Evolutionary conservation across 2,797 vertebrate species (phyloP), one percentile per base, ranked within the genome.

Genomic region (Nothura maculosa): DNA sequence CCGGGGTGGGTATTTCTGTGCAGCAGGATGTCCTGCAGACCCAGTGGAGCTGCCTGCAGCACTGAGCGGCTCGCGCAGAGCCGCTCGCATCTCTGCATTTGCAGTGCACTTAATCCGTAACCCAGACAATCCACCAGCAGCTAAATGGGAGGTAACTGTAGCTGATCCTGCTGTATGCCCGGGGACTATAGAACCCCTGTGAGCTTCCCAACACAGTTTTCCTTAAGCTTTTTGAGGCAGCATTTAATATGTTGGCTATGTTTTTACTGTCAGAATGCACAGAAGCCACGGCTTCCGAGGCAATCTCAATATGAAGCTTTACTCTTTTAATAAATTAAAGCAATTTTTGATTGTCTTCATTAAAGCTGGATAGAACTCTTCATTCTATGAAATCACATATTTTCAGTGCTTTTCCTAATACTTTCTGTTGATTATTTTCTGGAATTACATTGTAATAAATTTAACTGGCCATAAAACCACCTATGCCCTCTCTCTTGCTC

Each of bases 401-500:
- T 88, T 75, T 66, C 48, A 72, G 14, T 58, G 21, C 12, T 38
- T 89, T 88, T 87, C 9, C 14, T 81, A 80, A 6, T 2, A 90
- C 20, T 78, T 83, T 81, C 12, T 40, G 40, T 40, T 40, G 14
- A 40, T 40, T 40, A 40, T 40, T 40, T 40, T 40, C 43, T 94
- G 60, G 22, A 48, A 67, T 79, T 84, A 83, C 87, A 79, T 88
- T 52, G 32, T 89, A 72, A 77, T 82, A 58, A 73, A 76, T 43
- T 14, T 73, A 69, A 74, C 72, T 67, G 61, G 27, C 43, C 1
- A 2, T 80, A 73, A 90, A 85, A 64, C 3, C 18, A 87, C 17
- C 10, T 63, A 28, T 36, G 30, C 12, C 34, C 78, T 63, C 47
- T 40, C 42, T 76, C 34, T 73, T 28, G 1, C 61, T 80, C 86